Conservation (phyloP, 1,140 invertebrate species). For the Drosophila pseudoananassae region DNA sequence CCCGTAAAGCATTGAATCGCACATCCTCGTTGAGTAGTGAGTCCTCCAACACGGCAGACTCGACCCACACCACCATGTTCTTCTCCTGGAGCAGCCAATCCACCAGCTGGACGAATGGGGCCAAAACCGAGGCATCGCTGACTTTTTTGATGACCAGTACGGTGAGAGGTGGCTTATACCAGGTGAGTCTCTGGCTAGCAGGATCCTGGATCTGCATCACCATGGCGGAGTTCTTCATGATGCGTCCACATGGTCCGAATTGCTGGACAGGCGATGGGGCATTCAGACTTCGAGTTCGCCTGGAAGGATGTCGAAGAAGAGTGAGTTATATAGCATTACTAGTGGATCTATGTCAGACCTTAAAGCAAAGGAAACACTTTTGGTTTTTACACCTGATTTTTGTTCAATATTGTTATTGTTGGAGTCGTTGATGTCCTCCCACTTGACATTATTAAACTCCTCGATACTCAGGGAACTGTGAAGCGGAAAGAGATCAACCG, state of each 20-base stretch:
- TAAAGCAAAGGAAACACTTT: neutral
- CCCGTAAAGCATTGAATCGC: conserved; percentile 90
- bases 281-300: conserved; percentile 95
- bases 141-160: conserved; percentile 98
- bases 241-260: conserved; percentile 97
- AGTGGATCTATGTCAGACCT: conserved; percentile 1
- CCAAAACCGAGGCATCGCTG: conserved; percentile 93
- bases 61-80: conserved; percentile 97
- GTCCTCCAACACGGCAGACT: conserved; percentile 95
- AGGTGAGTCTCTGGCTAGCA: conserved; percentile 96
- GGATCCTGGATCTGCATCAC: conserved; percentile 99
- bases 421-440: conserved; percentile 25
- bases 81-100: conserved; percentile 97
- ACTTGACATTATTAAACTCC: conserved; percentile 51
- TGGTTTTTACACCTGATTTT: neutral
- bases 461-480: conserved; percentile 57
- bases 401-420: conserved; percentile 24
- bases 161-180: conserved; percentile 97
- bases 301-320: conserved; percentile 84
- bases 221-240: conserved; percentile 98
- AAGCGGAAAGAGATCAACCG: conserved; percentile 24
- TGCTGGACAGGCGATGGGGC: conserved; percentile 96
- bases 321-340: neutral
- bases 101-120: conserved; percentile 96
- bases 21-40: conserved; percentile 88